Percentiles rank a stretch among this genome's conserved stretches.
Evolutionary conservation across 2,113 vertebrate genomes (phyloP).

Genomic region (Salvelinus fontinalis): DNA sequence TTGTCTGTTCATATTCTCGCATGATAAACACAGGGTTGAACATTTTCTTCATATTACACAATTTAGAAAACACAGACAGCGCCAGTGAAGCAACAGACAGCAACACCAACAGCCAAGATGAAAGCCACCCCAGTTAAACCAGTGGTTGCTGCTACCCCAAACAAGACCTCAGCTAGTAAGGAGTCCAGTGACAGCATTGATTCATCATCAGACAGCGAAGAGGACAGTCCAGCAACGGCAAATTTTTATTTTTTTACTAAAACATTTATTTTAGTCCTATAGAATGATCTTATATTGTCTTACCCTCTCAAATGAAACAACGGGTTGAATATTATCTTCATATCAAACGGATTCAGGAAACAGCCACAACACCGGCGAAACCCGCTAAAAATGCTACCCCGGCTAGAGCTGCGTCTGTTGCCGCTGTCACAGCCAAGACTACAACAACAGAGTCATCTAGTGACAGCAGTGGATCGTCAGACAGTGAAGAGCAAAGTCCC

Average conservation of each 20-base stretch:
- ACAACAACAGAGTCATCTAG: background rate
- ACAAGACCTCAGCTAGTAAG: background rate
- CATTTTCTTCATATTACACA: background rate
- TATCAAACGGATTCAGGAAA: background rate
- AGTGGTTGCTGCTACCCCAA: background rate
- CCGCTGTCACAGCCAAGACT: background rate
- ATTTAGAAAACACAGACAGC: background rate
- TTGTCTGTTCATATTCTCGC: no score
- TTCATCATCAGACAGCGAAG: background rate
- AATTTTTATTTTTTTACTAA: no score
- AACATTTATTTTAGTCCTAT: background rate
- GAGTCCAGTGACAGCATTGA: constrained; percentile 23
- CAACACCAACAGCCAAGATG: background rate
- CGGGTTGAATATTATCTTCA: background rate
- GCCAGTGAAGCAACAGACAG: background rate
- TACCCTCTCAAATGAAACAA: background rate
- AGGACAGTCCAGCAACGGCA: background rate
- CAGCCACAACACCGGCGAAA: background rate
- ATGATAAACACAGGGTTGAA: background rate
- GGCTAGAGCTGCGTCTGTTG: background rate
- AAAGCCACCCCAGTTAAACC: constrained; percentile 3
- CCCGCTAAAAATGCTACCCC: background rate
- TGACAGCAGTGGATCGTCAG: constrained; percentile 19
- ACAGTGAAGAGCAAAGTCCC: background rate
- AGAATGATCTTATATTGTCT: background rate